Evolutionary conservation across 2,888 invertebrate species (phyloP).

Genomic region (Pristionchus fissidentatus): DNA sequence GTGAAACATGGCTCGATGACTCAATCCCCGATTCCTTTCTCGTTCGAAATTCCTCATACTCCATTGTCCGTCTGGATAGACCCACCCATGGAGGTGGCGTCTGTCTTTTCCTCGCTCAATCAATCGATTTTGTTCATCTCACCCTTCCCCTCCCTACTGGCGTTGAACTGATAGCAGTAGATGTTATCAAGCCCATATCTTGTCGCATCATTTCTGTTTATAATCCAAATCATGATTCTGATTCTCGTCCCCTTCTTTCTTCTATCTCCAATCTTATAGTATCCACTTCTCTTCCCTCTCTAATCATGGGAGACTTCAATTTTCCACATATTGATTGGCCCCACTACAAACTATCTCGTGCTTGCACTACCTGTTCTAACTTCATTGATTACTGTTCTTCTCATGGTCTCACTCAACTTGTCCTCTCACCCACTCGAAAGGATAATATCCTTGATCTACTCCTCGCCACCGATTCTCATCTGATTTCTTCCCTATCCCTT

Average conservation of each 20-base stretch:
- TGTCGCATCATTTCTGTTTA: background rate
- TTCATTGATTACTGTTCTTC: background rate
- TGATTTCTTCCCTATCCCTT: background rate
- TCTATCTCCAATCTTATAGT: background rate
- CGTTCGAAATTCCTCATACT: no score
- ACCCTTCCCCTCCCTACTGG: background rate
- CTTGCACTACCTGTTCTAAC: background rate
- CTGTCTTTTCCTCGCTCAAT: background rate
- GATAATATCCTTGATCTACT: background rate
- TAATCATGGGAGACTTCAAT: background rate
- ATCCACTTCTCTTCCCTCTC: background rate
- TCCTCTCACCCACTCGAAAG: background rate
- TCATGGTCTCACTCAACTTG: background rate
- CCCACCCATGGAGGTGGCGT: background rate
- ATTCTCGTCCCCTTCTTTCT: slow-evolving; percentile 1
- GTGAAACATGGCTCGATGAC: background rate
- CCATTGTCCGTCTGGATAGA: background rate
- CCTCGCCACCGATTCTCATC: background rate
- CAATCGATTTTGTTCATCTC: background rate
- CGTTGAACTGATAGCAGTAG: background rate
- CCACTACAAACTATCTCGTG: background rate
- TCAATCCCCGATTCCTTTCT: background rate
- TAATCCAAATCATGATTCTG: background rate
- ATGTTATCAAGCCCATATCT: background rate
- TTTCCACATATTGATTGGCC: background rate